phyloP scores from a whole-genome alignment of 2,113 vertebrate genomes.

The Cromileptes altivelis region DNA sequence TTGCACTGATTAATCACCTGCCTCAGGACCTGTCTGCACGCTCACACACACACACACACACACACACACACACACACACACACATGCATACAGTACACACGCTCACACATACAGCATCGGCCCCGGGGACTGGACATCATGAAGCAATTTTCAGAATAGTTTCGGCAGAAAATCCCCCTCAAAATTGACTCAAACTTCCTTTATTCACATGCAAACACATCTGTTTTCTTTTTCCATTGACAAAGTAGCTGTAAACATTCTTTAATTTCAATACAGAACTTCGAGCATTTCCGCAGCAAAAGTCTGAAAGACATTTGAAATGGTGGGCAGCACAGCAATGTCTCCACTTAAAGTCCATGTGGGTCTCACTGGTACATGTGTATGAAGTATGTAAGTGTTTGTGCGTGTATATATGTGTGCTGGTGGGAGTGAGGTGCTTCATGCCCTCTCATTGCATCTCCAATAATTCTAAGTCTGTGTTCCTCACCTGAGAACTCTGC shows the following conservation, averaged over 20 bases:
- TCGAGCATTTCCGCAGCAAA: conserved; percentile 21
- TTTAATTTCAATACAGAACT: conserved; percentile 20
- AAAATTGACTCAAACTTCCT: conserved; percentile 48
- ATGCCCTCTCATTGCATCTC: neutral
- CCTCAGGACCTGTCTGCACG: conserved; percentile 19
- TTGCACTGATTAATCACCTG: conserved; percentile 70
- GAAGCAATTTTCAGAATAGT: conserved; percentile 73
- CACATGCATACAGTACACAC: neutral
- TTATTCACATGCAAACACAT: conserved; percentile 66
- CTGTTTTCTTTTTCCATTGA: conserved; percentile 56
- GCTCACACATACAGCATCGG: neutral
- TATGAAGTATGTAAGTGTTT: neutral
- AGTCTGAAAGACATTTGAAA: conserved; percentile 20
- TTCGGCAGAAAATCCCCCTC: conserved; percentile 51
- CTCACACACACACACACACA: neutral
- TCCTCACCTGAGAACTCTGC: conserved; percentile 90
- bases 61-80: neutral
- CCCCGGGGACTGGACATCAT: conserved; percentile 61
- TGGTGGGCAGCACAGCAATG: neutral
- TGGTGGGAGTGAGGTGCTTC: neutral
- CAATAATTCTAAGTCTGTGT: neutral
- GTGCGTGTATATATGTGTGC: neutral
- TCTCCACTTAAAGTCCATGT: neutral
- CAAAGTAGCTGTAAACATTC: conserved; percentile 58
- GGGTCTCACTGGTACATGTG: neutral